Evolutionary conservation across 1,140 invertebrate species (phyloP).

Genomic region (Brachionus calyciflorus): DNA sequence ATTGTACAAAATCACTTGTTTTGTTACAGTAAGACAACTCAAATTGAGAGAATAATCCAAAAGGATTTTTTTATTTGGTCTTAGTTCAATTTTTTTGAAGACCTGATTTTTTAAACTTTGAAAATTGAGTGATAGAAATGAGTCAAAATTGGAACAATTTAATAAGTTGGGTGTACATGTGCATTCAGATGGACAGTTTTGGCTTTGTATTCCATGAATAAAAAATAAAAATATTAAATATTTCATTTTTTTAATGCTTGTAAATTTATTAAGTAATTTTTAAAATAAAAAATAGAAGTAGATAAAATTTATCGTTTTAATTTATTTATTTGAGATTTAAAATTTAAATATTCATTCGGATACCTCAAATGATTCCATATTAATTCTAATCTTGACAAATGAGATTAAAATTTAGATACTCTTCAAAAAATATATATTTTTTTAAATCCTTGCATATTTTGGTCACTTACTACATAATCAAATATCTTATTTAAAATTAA

Average conservation of each 20-base stretch:
- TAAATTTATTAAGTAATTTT: background rate
- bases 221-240: background rate
- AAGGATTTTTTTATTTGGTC: background rate
- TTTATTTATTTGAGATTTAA: background rate
- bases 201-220: background rate
- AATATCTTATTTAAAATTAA: too few species aligned
- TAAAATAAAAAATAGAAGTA: background rate
- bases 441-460: too few species aligned
- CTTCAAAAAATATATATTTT: too few species aligned
- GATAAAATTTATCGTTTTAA: too few species aligned
- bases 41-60: background rate
- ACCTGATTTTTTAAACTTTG: background rate
- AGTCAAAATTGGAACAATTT: background rate
- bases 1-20: background rate
- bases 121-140: background rate
- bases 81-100: background rate
- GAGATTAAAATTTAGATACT: too few species aligned
- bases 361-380: background rate
- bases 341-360: background rate
- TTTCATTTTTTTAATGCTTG: background rate
- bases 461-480: too few species aligned
- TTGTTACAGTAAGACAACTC: background rate
- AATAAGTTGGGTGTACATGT: background rate
- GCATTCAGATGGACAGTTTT: background rate
- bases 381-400: too few species aligned